These are phyloP conservation scores for Lepidochitona cinerea DNA, from an alignment of 2,888 invertebrate species.

Conservation along the genomic window DNA sequence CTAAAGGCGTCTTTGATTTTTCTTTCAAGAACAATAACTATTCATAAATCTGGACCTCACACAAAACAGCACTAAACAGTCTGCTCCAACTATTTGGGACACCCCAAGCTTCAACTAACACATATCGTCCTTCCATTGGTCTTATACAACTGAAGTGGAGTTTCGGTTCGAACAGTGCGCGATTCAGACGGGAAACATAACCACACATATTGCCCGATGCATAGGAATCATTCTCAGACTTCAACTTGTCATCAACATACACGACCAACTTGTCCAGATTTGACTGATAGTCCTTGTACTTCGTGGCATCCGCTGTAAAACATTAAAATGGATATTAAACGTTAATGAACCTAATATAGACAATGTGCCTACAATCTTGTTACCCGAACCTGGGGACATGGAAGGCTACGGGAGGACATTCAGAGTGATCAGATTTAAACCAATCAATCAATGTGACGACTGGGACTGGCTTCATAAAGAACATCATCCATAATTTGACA, in stretches of 20 bases:
- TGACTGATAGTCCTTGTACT: slow-evolving; percentile 70
- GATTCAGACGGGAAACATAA: slow-evolving; percentile 72
- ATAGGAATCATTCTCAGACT: slow-evolving; percentile 50
- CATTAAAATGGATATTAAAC: slow-evolving; percentile 7
- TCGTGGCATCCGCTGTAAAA: slow-evolving; percentile 48
- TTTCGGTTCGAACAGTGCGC: slow-evolving; percentile 72
- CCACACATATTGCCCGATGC: slow-evolving; percentile 70
- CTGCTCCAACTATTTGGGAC: slow-evolving; percentile 72
- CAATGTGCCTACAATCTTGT: too few species aligned
- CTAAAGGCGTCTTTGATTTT: too few species aligned
- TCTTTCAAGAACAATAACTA: too few species aligned
- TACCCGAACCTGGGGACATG: too few species aligned
- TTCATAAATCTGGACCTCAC: slow-evolving; percentile 73
- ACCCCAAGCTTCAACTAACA: slow-evolving; percentile 73
- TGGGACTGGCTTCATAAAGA: too few species aligned
- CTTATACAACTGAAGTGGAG: slow-evolving; percentile 72
- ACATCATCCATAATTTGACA: too few species aligned
- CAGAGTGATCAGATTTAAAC: too few species aligned
- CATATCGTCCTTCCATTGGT: slow-evolving; percentile 71
- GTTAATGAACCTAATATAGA: too few species aligned
- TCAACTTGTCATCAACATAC: slow-evolving; percentile 72
- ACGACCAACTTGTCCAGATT: slow-evolving; percentile 73
- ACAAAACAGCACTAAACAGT: slow-evolving; percentile 73
- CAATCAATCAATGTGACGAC: too few species aligned
- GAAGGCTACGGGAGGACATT: too few species aligned